Conservation (phyloP, 2,113 vertebrate genomes). For the Edolisoma coerulescens region DNA sequence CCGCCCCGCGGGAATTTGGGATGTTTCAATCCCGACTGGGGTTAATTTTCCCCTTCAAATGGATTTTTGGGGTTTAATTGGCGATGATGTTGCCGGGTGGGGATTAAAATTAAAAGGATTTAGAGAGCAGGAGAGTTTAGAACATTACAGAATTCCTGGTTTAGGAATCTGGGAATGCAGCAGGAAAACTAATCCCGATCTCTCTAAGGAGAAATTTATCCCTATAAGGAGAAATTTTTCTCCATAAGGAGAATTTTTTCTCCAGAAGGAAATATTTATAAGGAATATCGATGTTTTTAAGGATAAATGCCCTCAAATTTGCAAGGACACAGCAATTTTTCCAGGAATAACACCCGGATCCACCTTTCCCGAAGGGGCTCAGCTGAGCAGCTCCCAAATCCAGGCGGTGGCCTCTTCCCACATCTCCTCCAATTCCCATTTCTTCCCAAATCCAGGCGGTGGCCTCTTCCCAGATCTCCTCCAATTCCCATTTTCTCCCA, state of each 20-base stretch:
- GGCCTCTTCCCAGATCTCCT: neutral
- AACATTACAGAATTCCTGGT: too few species aligned
- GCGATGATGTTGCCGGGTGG: neutral
- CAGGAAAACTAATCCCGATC: neutral
- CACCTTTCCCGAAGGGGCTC: neutral
- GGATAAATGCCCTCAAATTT: neutral
- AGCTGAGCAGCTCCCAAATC: neutral
- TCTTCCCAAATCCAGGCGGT: neutral
- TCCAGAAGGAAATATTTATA: neutral
- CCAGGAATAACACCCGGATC: neutral
- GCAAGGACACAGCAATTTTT: neutral
- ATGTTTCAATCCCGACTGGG: rapidly evolving
- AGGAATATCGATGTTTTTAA: neutral
- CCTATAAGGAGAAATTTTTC: neutral
- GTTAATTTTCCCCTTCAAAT: rapidly evolving
- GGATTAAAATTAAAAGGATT: neutral
- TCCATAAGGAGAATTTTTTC: neutral
- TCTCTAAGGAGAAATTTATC: too few species aligned
- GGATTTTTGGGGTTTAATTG: neutral
- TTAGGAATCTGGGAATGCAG: neutral
- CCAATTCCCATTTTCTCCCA: neutral
- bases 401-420: neutral
- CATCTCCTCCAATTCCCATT: neutral
- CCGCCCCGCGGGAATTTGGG: neutral
- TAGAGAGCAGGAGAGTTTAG: neutral